Evolutionary conservation across 2,888 invertebrate genomes (phyloP), one percentile per base, ranked within the genome.

Genomic region (Pharmacophagus antenor): DNA sequence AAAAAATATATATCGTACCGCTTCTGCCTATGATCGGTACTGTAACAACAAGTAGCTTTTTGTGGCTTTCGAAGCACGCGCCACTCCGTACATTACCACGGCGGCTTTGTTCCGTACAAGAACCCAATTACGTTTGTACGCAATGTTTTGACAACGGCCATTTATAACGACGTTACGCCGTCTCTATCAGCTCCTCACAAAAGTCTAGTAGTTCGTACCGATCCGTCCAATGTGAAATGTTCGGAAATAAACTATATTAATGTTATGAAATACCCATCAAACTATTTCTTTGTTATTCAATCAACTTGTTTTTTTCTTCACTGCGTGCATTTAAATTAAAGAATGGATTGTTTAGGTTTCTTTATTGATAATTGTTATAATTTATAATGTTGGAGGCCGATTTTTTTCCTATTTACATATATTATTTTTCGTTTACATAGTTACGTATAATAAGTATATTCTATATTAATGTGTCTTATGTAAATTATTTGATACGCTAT

Each of bases 91-190:
- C 80, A 82, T 84, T 83, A 82, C 79, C 63, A 70, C 66, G 68
- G 64, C 68, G 65, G 76, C 84, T 80, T 90, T 89, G 87, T 89
- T 80, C 80, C 70, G 69, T 74, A 89, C 86, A 88, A 89, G 84
- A 83, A 82, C 68, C 82, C 86, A 85, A 89, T 90, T 88, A 90
- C 83, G 71, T 84, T 83, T 87, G 88, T 90, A 83, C 82, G 80
- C 73, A 78, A 79, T 81, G 81, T 88, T 88, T 88, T 88, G 88
- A 89, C 89, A 88, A 85, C 79, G 65, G 74, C 80, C 76, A 90
- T 88, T 89, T 90, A 84, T 89, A 82, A 88, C 73, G 70, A 72
- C 70, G 75, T 82, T 80, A 74, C 72, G 68, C 71, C 65, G 68
- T 62, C 70, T 74, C 79, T 81, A 84, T 82, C 80, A 79, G 62